Evolutionary conservation across 1,140 invertebrate species (phyloP).

Genomic region (Colletes latitarsis): DNA sequence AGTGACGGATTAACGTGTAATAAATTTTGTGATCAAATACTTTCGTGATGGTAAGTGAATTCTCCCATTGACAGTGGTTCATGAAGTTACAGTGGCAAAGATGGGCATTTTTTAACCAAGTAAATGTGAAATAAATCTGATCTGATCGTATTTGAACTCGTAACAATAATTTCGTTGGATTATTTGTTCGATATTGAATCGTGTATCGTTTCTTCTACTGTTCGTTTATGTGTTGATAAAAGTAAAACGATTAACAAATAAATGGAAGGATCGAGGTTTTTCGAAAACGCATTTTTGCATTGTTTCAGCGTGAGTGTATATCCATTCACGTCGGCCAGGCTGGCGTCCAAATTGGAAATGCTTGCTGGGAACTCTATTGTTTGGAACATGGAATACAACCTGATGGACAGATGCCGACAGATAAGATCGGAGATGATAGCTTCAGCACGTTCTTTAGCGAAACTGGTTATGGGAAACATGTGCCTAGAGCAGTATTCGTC

Average conservation of each 20-base stretch:
- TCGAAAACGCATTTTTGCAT: neutral
- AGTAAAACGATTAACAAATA: neutral
- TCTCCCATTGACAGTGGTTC: neutral
- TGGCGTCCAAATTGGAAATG: conserved; percentile 89
- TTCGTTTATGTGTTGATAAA: neutral
- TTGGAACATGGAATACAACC: conserved; percentile 95
- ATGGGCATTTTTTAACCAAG: neutral
- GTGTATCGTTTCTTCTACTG: neutral
- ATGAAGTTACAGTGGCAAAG: conserved; percentile 17
- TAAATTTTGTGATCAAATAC: neutral
- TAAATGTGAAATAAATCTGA: neutral
- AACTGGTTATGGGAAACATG: conserved; percentile 72
- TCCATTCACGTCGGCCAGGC: conserved; percentile 89
- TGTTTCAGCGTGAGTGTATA: conserved; percentile 81
- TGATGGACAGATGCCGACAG: conserved; percentile 84
- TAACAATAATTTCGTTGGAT: neutral
- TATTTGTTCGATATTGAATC: neutral
- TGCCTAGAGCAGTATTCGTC: conserved; percentile 60
- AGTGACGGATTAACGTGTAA: neutral
- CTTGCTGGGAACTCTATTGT: conserved; percentile 91
- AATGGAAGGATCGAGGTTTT: neutral
- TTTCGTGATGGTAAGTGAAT: conserved; percentile 28
- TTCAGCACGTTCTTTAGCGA: conserved; percentile 85
- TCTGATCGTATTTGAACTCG: neutral
- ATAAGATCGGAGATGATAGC: conserved; percentile 78